Evolutionary conservation across 2,797 vertebrate species (phyloP), one percentile per base, ranked within the genome.

Genomic region (Sternarchorhynchus goeldii): DNA sequence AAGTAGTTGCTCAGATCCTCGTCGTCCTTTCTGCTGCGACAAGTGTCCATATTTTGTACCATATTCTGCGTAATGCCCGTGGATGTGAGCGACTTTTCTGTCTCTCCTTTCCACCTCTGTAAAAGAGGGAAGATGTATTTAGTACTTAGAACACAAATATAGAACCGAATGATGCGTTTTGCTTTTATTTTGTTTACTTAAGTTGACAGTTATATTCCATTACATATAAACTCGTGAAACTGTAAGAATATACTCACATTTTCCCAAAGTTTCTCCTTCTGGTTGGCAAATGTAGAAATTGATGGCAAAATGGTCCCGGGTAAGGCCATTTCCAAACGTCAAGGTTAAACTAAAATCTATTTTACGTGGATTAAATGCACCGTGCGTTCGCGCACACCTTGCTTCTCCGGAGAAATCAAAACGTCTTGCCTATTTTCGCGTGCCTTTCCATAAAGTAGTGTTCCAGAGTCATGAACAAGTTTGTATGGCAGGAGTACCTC

Each of bases 221-320:
- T 12, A 50, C 12, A 50, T 50, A 50, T 50, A 14, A 41, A 41
- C 10, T 41, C 39, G 72, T 39, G 3, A n/a, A 31, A 14, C 21
- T 8, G 14, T 65, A 5, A 66, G 20, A 45, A 5, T 41, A 32
- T 85, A 94, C 96, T 97, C 93, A 98, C 96, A 90, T 95, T 93
- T 90, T 96, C 95, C 89, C 94, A 91, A 84, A 91, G 88, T 90
- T 94, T 96, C 32, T 96, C 94, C 91, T 94, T 95, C 83, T 95
- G 95, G 89, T 89, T 94, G 76, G 96, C 90, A 90, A 98, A 98
- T 21, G 97, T 97, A 73, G 97, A 90, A 84, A 99, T 96, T 20
- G 97, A 96, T 78, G 97, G 97, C 71, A 99, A 92, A 90, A 95
- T 95, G 87, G 96, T 93, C 83, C 94, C 95, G 84, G 93, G 92